These are phyloP conservation scores for Formica exsecta DNA, from an alignment of 1,140 invertebrate genomes.

Conservation along the genomic window DNA sequence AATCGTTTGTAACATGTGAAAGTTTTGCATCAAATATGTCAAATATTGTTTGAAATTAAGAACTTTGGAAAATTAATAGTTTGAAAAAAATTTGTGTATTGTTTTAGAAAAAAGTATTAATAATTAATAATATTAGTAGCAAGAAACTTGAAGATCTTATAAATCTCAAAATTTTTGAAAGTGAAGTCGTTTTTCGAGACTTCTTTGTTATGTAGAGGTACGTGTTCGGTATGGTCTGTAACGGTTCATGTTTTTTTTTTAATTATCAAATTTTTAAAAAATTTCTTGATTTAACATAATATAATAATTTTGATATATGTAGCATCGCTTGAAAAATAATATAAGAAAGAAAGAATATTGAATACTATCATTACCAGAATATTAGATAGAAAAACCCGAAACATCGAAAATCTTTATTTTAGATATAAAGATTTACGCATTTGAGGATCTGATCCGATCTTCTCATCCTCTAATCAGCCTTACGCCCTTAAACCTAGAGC, in stretches of 20 bases:
- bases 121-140: background rate
- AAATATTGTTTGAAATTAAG: background rate
- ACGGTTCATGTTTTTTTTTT: background rate
- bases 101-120: background rate
- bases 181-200: background rate
- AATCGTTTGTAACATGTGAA: background rate
- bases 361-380: background rate
- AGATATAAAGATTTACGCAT: background rate
- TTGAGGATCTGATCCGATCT: background rate
- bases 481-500: conserved; percentile 38
- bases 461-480: background rate
- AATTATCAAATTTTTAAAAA: conserved; percentile 1
- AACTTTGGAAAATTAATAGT: background rate
- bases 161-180: background rate
- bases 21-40: background rate
- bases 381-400: conserved; percentile 8
- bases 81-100: background rate
- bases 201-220: background rate
- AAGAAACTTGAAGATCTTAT: background rate
- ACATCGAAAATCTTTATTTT: background rate
- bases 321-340: too few species aligned
- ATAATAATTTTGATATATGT: too few species aligned
- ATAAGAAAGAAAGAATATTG: background rate
- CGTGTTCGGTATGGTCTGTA: too few species aligned
- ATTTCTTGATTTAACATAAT: background rate